These are phyloP conservation scores for Furnarius figulus DNA, from an alignment of 2,113 vertebrate species.

Conservation along the genomic window DNA sequence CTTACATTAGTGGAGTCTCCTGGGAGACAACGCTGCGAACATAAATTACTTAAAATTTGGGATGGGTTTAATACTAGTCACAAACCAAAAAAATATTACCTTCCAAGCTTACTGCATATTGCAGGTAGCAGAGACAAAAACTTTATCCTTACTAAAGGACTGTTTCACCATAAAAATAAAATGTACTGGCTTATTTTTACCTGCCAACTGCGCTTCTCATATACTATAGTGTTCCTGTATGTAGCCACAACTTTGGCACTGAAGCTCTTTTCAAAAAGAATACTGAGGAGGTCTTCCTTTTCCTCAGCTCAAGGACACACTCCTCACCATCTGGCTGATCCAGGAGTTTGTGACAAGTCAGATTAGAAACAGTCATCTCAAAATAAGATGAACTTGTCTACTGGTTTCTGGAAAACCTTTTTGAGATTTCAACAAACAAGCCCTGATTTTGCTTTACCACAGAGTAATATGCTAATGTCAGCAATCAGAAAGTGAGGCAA, in stretches of 20 bases:
- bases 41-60: neutral
- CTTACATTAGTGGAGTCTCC: neutral
- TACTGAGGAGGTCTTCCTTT: neutral
- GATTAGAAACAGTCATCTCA: neutral
- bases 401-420: neutral
- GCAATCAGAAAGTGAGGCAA: neutral
- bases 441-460: neutral
- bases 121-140: neutral
- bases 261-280: neutral
- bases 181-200: neutral
- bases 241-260: neutral
- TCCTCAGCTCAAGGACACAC: neutral
- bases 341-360: neutral
- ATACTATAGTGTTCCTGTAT: neutral
- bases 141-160: neutral
- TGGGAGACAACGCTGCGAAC: neutral
- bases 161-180: neutral
- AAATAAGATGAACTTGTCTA: neutral
- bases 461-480: neutral
- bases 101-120: neutral
- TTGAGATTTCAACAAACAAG: neutral
- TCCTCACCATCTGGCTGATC: neutral
- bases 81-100: neutral
- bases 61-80: neutral
- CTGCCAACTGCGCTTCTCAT: neutral